Conservation (phyloP, 2,888 invertebrate genomes). For the Thymelicus lineola region DNA sequence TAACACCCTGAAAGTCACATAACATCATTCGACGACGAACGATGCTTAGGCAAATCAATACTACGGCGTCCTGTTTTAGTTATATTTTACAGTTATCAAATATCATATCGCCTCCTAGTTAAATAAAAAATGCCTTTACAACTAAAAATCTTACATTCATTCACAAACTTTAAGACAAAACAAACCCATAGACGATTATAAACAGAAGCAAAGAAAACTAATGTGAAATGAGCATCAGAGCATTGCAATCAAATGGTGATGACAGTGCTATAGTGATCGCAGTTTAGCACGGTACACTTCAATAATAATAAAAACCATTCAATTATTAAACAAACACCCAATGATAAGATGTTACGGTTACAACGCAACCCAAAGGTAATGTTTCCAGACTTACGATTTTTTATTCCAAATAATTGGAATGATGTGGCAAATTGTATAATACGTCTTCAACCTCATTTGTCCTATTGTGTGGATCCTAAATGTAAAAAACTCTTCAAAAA, state of each 20-base stretch:
- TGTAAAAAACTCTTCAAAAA: too few species aligned
- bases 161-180: background rate
- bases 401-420: background rate
- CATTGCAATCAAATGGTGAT: constrained; percentile 20
- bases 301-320: constrained; percentile 6
- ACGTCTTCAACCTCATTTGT: background rate
- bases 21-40: too few species aligned
- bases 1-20: too few species aligned
- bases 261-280: constrained; percentile 11
- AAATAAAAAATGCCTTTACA: constrained; percentile 1
- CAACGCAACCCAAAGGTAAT: background rate
- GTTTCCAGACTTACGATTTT: constrained; percentile 9
- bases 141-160: background rate
- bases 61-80: too few species aligned
- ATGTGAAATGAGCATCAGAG: background rate
- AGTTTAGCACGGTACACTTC: constrained; percentile 1
- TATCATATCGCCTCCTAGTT: too few species aligned
- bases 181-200: constrained; percentile 18
- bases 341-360: constrained; percentile 9
- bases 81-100: too few species aligned
- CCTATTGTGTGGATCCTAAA: too few species aligned
- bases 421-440: background rate
- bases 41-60: too few species aligned
- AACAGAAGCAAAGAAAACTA: constrained; percentile 23
- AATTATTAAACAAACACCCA: background rate